Evolutionary conservation across 2,113 vertebrate species (phyloP), one percentile per base, ranked within the genome.

Genomic region (Alexandromys fortis): DNA sequence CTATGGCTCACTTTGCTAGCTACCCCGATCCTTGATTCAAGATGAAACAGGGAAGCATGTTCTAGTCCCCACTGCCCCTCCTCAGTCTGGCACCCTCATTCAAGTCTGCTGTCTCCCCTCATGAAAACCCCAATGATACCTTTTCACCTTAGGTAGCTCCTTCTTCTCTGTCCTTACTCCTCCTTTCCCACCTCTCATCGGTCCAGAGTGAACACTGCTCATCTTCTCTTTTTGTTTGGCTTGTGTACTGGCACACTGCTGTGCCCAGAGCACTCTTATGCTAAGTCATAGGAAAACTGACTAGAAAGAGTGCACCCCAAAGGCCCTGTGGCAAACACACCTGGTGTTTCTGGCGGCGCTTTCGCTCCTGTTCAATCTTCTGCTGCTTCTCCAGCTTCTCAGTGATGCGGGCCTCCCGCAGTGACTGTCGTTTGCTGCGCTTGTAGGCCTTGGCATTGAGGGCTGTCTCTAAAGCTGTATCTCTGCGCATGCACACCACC

Each of bases 301-400:
- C 22, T 24, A 83, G 42, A 30, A 47, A 47, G 42, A 33, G 42
- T 3, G 42, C 4, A 67, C 26, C 9, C 16, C 9, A 8, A 45
- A 47, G n/a, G 73, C 12, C 22, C 38, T 76, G 3, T 47, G 45
- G 42, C 3, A 0, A 2, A n/a, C 9, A 0, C 92, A 99, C 99
- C 99, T 99, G 99, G 97, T 99, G 99, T 96, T 99, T 99, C 98
- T 99, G 99, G 0, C 99, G 97, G 0, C 99, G 99, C 81, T 99
- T 99, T 6, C 99, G 98, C 61, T 99, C 99, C 97, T 99, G 99
- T 96, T 99, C 99, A 0, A 99, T 99, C 98, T 99, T 99, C 98
- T 99, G 99, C 98, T 99, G 99, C 90, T 99, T 99, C 98, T 99
- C 99, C 73, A 99, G 99, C 98, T 99, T 99, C 98, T 99, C 99